Evolutionary conservation across 2,113 vertebrate species (phyloP), one percentile per base, ranked within the genome.

Genomic region (Leptodactylus fuscus): DNA sequence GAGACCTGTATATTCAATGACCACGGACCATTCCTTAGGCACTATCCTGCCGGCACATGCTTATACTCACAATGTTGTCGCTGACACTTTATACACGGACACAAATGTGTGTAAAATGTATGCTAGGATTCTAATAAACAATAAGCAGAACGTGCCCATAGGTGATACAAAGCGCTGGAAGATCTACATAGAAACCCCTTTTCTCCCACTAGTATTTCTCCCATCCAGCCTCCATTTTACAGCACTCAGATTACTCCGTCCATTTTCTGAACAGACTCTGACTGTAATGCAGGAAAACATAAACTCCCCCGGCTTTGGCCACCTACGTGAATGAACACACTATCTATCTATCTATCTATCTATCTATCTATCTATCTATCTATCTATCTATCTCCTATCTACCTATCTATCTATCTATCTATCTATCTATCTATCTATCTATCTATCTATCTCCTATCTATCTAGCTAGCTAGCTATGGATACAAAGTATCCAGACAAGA

Each of bases 161-260:
- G 67, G 41, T 48, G 53, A n/a, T n/a, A n/a, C 20, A 24, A 65
- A 67, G 38, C 22, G 9, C 3, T 11, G 11, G 16, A 20, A 20
- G 62, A 67, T 32, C 44, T 27, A 9, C 44, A 13, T 67, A 48
- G 27, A 76, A 49, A 65, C 62, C 4, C 12, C 20, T 29, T 48
- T 51, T 41, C 65, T 71, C 38, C 44, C 49, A 38, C 34, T 80
- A 67, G 83, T 67, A 44, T 80, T 79, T 41, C 76, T 79, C 60
- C 24, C 51, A 71, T 62, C n/a, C 49, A 86, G 84, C 84, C 84
- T 86, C 84, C 84, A 86, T 86, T 86, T 86, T 86, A 70, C 77
- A 86, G 65, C 84, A 60, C 36, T 60, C 48, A 73, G 76, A 86
- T 81, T 60, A 73, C 77, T 86, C 77, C 84, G 77, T 86, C 84